Percentiles rank a stretch among this genome's conserved stretches.
phyloP scores from a whole-genome alignment of 2,888 invertebrate species.

The Andrena dorsata region DNA sequence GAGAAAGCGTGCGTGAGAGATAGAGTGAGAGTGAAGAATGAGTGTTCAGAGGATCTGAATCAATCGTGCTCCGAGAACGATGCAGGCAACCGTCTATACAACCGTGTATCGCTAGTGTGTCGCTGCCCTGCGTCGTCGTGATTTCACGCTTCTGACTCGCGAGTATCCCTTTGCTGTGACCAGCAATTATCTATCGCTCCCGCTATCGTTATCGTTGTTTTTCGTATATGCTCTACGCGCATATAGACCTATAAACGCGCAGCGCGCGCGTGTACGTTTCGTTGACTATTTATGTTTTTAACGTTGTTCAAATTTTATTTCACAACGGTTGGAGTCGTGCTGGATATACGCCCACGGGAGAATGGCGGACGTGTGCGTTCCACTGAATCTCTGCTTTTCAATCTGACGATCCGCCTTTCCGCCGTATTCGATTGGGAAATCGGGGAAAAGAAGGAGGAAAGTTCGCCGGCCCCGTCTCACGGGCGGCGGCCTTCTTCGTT shows the following conservation, averaged over 20 bases:
- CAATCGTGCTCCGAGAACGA: conserved; percentile 61
- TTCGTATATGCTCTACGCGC: conserved; percentile 11
- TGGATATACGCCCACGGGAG: too few relatives aligned
- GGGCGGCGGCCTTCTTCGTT: conserved; percentile 15
- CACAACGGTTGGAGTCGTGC: conserved; percentile 28
- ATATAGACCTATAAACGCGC: conserved; percentile 5
- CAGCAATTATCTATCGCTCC: not conserved
- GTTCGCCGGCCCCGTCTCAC: not conserved
- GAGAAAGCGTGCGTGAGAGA: conserved; percentile 13
- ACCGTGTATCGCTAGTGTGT: not conserved
- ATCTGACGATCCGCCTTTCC: too few relatives aligned
- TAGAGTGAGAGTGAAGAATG: conserved; percentile 27
- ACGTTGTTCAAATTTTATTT: conserved; percentile 49
- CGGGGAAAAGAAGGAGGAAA: not conserved
- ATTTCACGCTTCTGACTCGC: conserved; percentile 34
- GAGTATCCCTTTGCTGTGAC: conserved; percentile 40
- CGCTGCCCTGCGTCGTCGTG: conserved; percentile 4
- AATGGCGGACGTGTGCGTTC: too few relatives aligned
- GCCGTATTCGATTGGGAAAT: too few relatives aligned
- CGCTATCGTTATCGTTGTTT: conserved; percentile 30
- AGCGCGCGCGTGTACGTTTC: too few relatives aligned
- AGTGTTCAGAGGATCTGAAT: conserved; percentile 67
- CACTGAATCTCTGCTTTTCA: too few relatives aligned
- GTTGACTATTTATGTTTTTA: conserved; percentile 34
- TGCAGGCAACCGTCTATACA: conserved; percentile 23